These are phyloP conservation scores for Charaxes varanes DNA, from an alignment of 1,140 invertebrate species.

Conservation along the genomic window DNA sequence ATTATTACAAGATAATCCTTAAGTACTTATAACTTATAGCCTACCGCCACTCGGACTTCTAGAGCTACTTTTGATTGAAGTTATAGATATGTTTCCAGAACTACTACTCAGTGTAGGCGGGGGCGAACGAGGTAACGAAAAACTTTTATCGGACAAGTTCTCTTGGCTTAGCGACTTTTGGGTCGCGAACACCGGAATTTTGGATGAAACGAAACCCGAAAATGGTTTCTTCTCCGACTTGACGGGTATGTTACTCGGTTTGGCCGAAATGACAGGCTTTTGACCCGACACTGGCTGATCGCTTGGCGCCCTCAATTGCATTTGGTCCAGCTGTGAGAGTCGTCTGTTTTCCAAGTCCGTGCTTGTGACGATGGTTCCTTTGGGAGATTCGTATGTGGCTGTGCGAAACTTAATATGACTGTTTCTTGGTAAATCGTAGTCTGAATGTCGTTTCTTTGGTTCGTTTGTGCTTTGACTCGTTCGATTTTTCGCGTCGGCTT, in stretches of 20 bases:
- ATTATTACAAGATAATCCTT: conserved; percentile 3
- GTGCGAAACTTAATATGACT: conserved; percentile 76
- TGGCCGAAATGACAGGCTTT: conserved; percentile 58
- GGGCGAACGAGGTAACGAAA: conserved; percentile 56
- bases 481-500: conserved; percentile 52
- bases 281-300: conserved; percentile 33
- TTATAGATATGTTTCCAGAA: conserved; percentile 67
- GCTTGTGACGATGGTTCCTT: conserved; percentile 61
- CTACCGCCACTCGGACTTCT: conserved; percentile 67
- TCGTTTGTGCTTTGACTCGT: conserved; percentile 44
- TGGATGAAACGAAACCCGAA: conserved; percentile 56
- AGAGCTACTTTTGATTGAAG: conserved; percentile 70
- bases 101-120: conserved; percentile 51
- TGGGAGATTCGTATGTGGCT: conserved; percentile 74
- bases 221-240: conserved; percentile 54
- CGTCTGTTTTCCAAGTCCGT: conserved; percentile 65
- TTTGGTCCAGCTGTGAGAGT: conserved; percentile 66
- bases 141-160: conserved; percentile 60
- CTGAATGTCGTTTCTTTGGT: conserved; percentile 69
- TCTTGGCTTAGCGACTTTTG: conserved; percentile 69
- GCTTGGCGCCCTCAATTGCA: conserved; percentile 37
- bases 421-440: conserved; percentile 69
- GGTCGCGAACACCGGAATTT: conserved; percentile 69
- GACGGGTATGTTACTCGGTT: conserved; percentile 69
- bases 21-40: conserved; percentile 22